Base-by-base conservation (phyloP, 2,888 invertebrate species). In the Cephalotes varians region DNA sequence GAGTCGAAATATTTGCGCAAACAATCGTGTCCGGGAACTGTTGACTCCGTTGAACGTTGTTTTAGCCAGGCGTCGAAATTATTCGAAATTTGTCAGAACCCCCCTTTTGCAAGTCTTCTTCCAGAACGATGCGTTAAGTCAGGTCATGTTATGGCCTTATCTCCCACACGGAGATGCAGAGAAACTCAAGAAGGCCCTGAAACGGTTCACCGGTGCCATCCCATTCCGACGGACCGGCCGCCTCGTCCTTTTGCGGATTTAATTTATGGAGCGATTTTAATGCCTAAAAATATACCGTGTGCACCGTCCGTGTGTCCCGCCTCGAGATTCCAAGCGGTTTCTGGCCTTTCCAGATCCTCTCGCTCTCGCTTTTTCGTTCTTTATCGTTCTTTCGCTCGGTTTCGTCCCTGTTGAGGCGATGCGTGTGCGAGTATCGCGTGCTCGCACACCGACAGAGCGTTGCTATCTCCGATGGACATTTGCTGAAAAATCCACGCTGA, bases 231-330 rank as follows among this genome's bases (percentile, higher is more conserved):
- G 83, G 85, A 49, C 60, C 80, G 79, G 65, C 34, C 83, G 67
- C 86, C 58, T 91, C 89, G 88, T 91, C 90, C 88, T 92, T 92
- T 92, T 92, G 87, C 89, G 90, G 92, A 91, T 92, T 93, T 93
- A 93, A 93, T 93, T 93, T 93, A 93, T 93, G 92, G 92, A 91
- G 91, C 93, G 93, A 93, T 93, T 93, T 93, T 92, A 93, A 93
- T 92, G 91, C 91, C 93, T 93, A 93, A 93, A 93, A 93, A 93
- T 93, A 93, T 56, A 65, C 92, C 92, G 86, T 92, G 86, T 85
- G 89, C 87, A 90, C 73, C 84, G 76, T 82, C 84, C 82, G 25
- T 47, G 67, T 37, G 82, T 84, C 84, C 86, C 87, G 84, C 81
- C 86, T 84, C 83, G 76, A 84, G 84, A 90, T 88, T 90, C 89